Evolutionary conservation across 2,888 invertebrate species (phyloP), one percentile per base, ranked within the genome.

Genomic region (Campopleginae sp.): DNA sequence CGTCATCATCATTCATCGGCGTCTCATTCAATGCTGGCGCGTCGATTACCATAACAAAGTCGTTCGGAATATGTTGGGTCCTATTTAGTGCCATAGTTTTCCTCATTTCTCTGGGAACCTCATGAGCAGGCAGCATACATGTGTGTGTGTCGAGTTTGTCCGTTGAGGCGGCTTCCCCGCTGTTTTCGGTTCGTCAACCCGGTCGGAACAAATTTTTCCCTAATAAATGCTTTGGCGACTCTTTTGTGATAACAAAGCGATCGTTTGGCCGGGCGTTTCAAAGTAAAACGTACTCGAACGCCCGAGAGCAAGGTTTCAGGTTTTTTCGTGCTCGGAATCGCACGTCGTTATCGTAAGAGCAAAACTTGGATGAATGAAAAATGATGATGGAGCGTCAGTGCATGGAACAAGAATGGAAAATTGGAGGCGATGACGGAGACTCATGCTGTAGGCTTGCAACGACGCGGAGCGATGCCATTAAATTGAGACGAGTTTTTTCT

Each of bases 401-500:
- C 44, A 38, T 42, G 7, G 38, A 38, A 17, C 44, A 79, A 77
- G 74, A 66, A 71, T 74, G 65, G 42, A 27, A 65, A 38, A 63
- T 44, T 8, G 68, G 27, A 46, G 2, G 31, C 12, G 78, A 61
- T 51, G 74, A 83, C 61, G 58, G 78, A 76, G 54, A 72, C 70
- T 77, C 80, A 12, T 19, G 63, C 14, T 1, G 12, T 27, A 12
- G 23, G 44, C 58, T 58, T 33, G 54, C 65, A 70, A 78, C 78
- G 38, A 38, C 38, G 6, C 38, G 6, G 6, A 3, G 46, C 74
- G 74, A 58, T 75, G 76, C 87, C 86, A 86, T 87, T 86, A 86
- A 85, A 86, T 88, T 87, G 84, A 86, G 86, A 88, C 86, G 83
- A 87, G 85, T 86, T 85, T 84, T 85, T 86, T 84, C 54, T 58